Conservation (phyloP, 2,113 vertebrate species). For the Nothobranchius kuhntae region DNA sequence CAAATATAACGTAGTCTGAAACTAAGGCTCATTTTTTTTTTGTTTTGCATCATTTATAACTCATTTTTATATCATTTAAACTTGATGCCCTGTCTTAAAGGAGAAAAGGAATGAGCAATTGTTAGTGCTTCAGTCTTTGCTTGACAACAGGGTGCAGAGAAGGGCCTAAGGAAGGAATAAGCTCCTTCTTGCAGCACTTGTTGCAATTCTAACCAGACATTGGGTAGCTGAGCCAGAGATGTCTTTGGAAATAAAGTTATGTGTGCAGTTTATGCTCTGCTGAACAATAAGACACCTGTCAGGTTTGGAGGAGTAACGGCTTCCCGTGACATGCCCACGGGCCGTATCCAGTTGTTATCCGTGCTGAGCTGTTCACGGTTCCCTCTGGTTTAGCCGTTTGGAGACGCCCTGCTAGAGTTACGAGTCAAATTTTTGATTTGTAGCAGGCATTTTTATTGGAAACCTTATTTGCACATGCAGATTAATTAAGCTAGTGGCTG, state of each 20-base stretch:
- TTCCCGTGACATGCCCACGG: constrained; percentile 64
- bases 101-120: too few species aligned
- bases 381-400: constrained; percentile 46
- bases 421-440: constrained; percentile 9
- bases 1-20: background rate
- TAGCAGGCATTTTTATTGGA: constrained; percentile 14
- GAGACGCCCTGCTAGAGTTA: constrained; percentile 56
- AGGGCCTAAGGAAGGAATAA: constrained; percentile 20
- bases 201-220: constrained; percentile 62
- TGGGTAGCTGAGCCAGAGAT: constrained; percentile 59
- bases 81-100: too few species aligned
- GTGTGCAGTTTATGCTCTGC: constrained; percentile 57
- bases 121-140: too few species aligned
- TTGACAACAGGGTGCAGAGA: constrained; percentile 9
- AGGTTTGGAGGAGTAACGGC: constrained; percentile 48
- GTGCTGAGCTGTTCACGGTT: constrained; percentile 59
- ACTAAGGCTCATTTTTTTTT: too few species aligned
- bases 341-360: constrained; percentile 60
- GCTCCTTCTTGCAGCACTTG: constrained; percentile 41
- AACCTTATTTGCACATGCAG: constrained; percentile 28
- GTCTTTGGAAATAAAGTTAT: constrained; percentile 70
- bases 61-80: too few species aligned
- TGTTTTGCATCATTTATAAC: too few species aligned
- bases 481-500: constrained; percentile 17
- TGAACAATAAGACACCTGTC: constrained; percentile 74